Base-by-base conservation (phyloP, 2,113 vertebrate species). In the Coturnix japonica region DNA sequence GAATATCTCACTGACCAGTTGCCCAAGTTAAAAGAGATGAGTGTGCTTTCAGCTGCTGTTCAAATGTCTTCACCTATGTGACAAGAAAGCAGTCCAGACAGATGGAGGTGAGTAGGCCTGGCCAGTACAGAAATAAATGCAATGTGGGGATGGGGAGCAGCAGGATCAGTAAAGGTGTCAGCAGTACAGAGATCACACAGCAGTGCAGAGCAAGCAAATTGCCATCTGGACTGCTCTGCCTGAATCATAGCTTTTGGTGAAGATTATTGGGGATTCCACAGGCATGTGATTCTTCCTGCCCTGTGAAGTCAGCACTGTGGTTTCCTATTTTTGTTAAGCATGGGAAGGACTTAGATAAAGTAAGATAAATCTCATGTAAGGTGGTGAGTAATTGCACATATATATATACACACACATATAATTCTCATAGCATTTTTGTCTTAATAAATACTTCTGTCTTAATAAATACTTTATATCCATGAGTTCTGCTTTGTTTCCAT, bases 11-110 rank as follows among this genome's bases (percentile, higher is more conserved):
- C 22, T 91, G 70, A 81, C 13, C 81, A 77, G 61, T 65, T 64
- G 15, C 39, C 87, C 31, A 83, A 63, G 33, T 43, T 19, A 71
- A 35, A 80, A 73, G 49, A 76, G 12, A 25, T 64, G 11, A 63
- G 7, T 43, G 47, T 35, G 74, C 35, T 75, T 74, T 73, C 19
- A 51, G 20, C 13, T 65, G n/a, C 5, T 61, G 7, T 64, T 60
- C 1, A 3, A 14, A 44, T 0, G 0, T 66, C 37, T 78, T 83
- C 53, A 75, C 20, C 30, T 28, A 33, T 0, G 0, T 60, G 39
- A 30, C 57, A 90, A 78, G 61, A 26, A 81, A 86, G 47, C 30
- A 64, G 5, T 28, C 25, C 20, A 41, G 30, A 11, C 35, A 86
- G 35, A 79, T 22, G 22, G 28, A 84, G 43, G 2, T 41, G 66